phyloP scores from a whole-genome alignment of 2,888 invertebrate species.

The Chaitophorus viminalis region DNA sequence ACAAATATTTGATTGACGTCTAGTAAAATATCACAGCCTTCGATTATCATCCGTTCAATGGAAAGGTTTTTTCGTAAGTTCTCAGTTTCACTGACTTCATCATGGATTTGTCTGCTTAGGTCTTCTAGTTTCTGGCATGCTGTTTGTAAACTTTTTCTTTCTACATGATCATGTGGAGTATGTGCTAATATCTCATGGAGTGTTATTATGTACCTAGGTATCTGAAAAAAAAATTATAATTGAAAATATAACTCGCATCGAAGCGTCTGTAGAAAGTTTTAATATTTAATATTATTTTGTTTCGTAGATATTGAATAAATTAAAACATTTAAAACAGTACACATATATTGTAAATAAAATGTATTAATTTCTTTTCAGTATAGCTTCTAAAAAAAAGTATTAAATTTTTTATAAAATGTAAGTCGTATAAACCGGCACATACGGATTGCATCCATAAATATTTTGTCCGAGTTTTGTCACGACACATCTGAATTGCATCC shows the following conservation, averaged over 20 bases:
- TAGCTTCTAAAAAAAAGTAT: too few species aligned
- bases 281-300: background rate
- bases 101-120: constrained; percentile 86
- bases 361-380: too few species aligned
- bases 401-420: too few species aligned
- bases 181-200: constrained; percentile 90
- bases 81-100: constrained; percentile 92
- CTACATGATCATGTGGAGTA: constrained; percentile 93
- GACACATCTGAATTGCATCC: too few species aligned
- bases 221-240: constrained; percentile 70
- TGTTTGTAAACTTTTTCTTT: constrained; percentile 87
- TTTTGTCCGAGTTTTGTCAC: too few species aligned
- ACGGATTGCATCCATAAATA: too few species aligned
- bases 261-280: background rate
- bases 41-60: constrained; percentile 92
- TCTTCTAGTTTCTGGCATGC: constrained; percentile 89
- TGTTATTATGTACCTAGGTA: constrained; percentile 91
- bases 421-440: too few species aligned
- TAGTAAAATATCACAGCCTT: constrained; percentile 90
- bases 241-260: background rate
- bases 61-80: constrained; percentile 90
- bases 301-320: background rate
- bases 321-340: background rate
- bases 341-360: too few species aligned
- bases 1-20: constrained; percentile 95